These are phyloP conservation scores for Melanostigma gelatinosum DNA, from an alignment of 2,113 vertebrate species.

Conservation along the genomic window DNA sequence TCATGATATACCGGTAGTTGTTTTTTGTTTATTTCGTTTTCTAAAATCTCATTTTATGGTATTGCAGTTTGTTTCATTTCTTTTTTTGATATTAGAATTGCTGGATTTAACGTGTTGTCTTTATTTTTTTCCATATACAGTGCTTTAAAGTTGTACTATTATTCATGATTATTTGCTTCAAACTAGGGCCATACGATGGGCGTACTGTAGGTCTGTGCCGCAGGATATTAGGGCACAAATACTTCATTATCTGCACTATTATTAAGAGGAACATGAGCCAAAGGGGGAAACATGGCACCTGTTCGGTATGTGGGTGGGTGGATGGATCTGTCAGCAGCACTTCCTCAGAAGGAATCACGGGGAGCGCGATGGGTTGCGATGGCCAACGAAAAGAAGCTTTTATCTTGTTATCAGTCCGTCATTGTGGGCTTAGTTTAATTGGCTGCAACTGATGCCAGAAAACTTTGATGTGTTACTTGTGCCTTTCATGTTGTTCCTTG, in stretches of 20 bases:
- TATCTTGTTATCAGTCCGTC: conserved; percentile 16
- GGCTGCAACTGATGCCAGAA: conserved; percentile 8
- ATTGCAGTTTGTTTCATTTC: background rate
- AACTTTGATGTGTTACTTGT: conserved; percentile 33
- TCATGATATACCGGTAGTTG: background rate
- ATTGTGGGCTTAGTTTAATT: conserved; percentile 32
- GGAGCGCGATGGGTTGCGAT: background rate
- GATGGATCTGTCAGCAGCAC: background rate
- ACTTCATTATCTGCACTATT: background rate
- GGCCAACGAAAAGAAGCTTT: conserved; percentile 17
- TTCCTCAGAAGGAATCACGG: background rate
- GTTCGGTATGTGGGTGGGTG: background rate
- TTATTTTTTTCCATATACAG: background rate
- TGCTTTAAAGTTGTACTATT: background rate
- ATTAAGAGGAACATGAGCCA: background rate
- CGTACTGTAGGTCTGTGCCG: background rate
- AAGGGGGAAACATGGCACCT: background rate
- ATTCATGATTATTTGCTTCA: background rate
- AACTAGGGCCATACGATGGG: background rate
- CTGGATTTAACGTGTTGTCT: background rate
- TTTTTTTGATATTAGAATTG: background rate
- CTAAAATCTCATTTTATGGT: background rate
- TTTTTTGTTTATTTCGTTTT: background rate
- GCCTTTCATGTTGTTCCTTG: conserved; percentile 31
- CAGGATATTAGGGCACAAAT: background rate